Base-by-base conservation (phyloP, 2,113 vertebrate genomes). In the Xenopus borealis region DNA sequence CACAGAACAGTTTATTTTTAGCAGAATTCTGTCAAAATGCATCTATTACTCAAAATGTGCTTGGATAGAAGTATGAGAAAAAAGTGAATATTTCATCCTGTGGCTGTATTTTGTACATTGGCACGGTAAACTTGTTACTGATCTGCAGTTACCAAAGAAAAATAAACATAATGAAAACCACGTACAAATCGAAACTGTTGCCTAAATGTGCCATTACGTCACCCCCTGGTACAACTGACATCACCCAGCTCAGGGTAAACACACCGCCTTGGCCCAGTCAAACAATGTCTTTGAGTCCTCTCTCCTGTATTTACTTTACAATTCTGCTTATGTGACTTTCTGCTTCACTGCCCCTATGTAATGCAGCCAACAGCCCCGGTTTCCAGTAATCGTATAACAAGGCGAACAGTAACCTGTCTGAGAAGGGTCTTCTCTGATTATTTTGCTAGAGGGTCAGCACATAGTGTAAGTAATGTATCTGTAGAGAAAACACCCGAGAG, bases 371-470 rank as follows among this genome's bases (percentile, higher is more conserved):
- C 30, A 27, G 69, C 53, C 27, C 3, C 59, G n/a, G 40, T 76
- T 76, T 76, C 73, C 73, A 69, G 66, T 76, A 76, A 76, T 68
- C 66, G 16, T 59, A 69, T 63, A 69, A 76, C 45, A 53, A 69
- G 33, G 27, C 52, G 53, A 27, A 76, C 58, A 64, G 73, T 20
- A 55, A 45, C 53, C 58, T 69, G 73, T 76, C 58, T 69, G 59
- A 58, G 23, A 67, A 68, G 72, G 16, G 55, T 75, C 65, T 52
- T 62, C 65, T 69, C 58, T 69, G 73, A 23, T 76, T 76, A 76
- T 76, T 76, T 76, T 69, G 59, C 40, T 75, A 53, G 62, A 46
- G 46, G 68, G 55, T 30, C 16, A 45, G 40, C 67, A 62, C 27
- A 59, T 61, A 55, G 53, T 55, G 53, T 55, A 63, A 62, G 66